A percentile compares a stretch with the other conserved stretches of the same genome.
Conservation (phyloP, 2,888 invertebrate genomes). For the Pecten maximus region DNA sequence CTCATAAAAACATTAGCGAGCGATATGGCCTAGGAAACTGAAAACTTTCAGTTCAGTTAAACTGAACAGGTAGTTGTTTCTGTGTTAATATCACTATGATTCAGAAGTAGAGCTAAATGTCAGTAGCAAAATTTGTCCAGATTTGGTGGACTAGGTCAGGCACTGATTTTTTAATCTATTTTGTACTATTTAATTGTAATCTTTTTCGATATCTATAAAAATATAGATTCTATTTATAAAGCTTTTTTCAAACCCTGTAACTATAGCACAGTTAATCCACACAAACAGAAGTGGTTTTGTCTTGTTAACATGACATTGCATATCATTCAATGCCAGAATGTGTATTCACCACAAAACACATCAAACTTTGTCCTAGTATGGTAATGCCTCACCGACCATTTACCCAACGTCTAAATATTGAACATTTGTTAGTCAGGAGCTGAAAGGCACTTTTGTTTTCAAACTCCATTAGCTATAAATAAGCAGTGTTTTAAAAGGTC, state of each 20-base stretch:
- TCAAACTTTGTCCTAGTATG: background rate
- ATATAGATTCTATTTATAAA: too few relatives aligned
- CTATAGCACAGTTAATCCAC: background rate
- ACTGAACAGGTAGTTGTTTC: too few relatives aligned
- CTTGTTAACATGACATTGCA: background rate
- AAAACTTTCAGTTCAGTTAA: background rate
- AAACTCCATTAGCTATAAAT: slow-evolving; percentile 9
- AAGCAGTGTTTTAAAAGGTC: background rate
- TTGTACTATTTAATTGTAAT: too few relatives aligned
- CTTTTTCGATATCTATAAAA: too few relatives aligned
- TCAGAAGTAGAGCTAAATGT: too few relatives aligned
- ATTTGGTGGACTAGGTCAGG: too few relatives aligned
- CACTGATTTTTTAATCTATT: too few relatives aligned
- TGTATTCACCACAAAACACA: slow-evolving; percentile 4
- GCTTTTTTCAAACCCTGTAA: background rate
- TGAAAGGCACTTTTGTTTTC: slow-evolving; percentile 10
- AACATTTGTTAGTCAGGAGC: background rate
- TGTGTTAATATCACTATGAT: too few relatives aligned
- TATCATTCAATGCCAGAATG: slow-evolving; percentile 1
- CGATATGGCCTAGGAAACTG: background rate
- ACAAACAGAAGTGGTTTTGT: background rate
- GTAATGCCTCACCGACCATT: background rate
- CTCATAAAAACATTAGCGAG: background rate
- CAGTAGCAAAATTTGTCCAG: too few relatives aligned
- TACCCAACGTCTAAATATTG: slow-evolving; percentile 8